These are phyloP conservation scores for Synaphobranchus kaupii DNA, from an alignment of 2,797 vertebrate species.

Conservation along the genomic window DNA sequence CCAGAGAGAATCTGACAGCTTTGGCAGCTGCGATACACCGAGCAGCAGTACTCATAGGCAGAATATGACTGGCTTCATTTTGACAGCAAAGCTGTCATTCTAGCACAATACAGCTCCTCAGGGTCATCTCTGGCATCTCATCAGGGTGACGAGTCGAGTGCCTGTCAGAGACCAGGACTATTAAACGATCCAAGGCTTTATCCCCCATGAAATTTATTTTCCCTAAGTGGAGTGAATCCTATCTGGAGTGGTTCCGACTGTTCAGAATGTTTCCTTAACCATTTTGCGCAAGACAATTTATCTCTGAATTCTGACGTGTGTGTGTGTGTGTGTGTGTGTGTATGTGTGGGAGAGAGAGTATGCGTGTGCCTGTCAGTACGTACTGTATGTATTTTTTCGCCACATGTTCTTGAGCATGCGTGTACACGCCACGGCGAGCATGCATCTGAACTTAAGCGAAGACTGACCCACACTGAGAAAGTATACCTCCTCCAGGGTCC, in stretches of 20 bases:
- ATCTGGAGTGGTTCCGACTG: neutral
- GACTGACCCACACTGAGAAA: neutral
- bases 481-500: neutral
- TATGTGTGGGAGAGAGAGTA: neutral
- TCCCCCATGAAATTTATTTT: neutral
- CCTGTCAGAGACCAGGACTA: conserved; percentile 12
- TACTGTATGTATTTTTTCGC: neutral
- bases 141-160: conserved; percentile 15
- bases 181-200: conserved; percentile 14
- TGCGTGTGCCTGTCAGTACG: neutral
- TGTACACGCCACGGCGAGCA: neutral
- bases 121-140: conserved; percentile 17
- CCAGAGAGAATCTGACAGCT: neutral
- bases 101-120: neutral
- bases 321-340: neutral
- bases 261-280: neutral
- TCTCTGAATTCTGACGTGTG: neutral
- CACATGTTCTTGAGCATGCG: neutral
- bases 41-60: neutral
- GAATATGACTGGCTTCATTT: neutral
- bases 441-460: neutral
- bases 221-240: neutral
- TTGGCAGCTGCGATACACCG: neutral
- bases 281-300: neutral
- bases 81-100: conserved; percentile 17